phyloP scores from a whole-genome alignment of 1,140 invertebrate species.

The Helicoverpa zea region DNA sequence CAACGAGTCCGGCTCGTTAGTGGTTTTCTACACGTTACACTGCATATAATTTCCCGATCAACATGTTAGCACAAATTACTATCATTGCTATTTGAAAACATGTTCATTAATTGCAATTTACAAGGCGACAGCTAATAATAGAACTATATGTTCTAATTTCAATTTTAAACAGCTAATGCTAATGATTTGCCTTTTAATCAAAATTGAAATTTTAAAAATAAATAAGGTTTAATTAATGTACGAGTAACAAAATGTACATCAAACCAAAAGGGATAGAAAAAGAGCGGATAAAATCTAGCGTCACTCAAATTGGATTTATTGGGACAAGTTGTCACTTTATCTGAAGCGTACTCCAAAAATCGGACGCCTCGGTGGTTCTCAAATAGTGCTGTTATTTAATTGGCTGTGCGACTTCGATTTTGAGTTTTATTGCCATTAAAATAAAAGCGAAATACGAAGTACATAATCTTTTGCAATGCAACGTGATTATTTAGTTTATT shows the following conservation, averaged over 20 bases:
- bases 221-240: not conserved
- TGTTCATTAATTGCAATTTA: no score
- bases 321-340: slow-evolving; percentile 32
- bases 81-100: no score
- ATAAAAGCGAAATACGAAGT: not conserved
- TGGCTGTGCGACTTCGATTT: not conserved
- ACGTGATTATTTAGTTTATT: no score
- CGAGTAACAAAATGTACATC: not conserved
- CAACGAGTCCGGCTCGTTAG: not conserved
- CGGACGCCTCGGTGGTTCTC: not conserved
- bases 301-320: slow-evolving; percentile 44
- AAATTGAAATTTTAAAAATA: no score
- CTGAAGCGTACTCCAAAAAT: slow-evolving; percentile 22
- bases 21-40: not conserved
- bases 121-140: no score
- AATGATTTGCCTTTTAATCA: no score
- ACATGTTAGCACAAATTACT: no score
- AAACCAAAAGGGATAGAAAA: not conserved
- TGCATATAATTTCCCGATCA: not conserved
- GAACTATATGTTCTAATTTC: no score
- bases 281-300: slow-evolving; percentile 19
- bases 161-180: no score
- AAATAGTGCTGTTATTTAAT: slow-evolving; percentile 17
- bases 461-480: not conserved
- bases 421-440: not conserved